Percentiles rank a stretch among this genome's conserved stretches.
Conservation (phyloP, 2,797 vertebrate species). For the Pagetopsis macropterus region DNA sequence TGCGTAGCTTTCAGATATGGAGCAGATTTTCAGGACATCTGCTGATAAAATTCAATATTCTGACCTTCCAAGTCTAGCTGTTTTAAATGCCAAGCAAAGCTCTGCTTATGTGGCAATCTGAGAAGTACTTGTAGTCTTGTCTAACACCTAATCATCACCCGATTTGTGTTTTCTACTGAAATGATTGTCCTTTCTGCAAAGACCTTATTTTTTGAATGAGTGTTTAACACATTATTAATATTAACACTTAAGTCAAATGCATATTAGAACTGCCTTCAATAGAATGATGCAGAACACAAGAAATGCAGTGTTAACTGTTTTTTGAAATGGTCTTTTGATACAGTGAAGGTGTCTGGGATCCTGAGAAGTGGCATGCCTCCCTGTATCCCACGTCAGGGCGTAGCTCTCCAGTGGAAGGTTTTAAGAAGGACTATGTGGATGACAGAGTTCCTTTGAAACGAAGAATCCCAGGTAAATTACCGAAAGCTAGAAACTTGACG, state of each 20-base stretch:
- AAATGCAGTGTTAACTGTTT: too few species aligned
- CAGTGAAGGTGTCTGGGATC: conserved; percentile 98
- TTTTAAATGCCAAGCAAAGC: background rate
- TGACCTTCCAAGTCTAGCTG: too few species aligned
- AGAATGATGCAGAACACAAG: too few species aligned
- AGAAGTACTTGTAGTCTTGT: too few species aligned
- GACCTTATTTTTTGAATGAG: background rate
- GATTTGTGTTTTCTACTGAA: background rate
- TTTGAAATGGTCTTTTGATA: conserved; percentile 31
- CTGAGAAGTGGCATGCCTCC: conserved; percentile 98
- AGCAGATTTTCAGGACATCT: background rate
- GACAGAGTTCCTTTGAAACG: conserved; percentile 91
- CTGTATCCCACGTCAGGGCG: conserved; percentile 92
- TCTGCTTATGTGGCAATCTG: background rate
- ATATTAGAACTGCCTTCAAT: too few species aligned
- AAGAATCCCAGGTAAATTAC: conserved; percentile 89
- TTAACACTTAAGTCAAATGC: too few species aligned
- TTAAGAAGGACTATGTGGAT: conserved; percentile 91
- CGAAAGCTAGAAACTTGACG: background rate
- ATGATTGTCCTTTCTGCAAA: background rate
- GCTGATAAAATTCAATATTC: background rate
- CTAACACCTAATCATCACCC: background rate
- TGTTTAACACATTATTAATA: too few species aligned
- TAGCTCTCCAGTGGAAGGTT: conserved; percentile 90
- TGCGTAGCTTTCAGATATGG: background rate